A percentile compares a stretch with the other conserved stretches of the same genome.
Conservation (phyloP, 2,113 vertebrate genomes). For the Rhadina sibilatrix region DNA sequence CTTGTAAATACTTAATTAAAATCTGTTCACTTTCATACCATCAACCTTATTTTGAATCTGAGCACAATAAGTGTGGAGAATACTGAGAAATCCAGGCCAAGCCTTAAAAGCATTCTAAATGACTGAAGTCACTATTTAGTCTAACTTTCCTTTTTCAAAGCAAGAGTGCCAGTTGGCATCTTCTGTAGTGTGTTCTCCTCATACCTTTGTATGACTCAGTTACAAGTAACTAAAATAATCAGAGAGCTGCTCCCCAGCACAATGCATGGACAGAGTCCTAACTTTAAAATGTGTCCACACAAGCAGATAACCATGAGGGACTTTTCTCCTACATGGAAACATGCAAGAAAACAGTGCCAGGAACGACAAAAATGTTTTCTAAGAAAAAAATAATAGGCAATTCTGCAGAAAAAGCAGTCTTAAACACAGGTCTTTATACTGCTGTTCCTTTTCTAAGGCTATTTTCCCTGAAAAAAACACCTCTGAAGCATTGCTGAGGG, state of each 20-base stretch:
- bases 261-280: not conserved
- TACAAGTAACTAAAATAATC: constrained; percentile 24
- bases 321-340: not conserved
- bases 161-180: constrained; percentile 52
- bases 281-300: not conserved
- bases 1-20: not conserved
- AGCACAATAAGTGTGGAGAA: not conserved
- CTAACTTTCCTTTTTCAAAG: constrained; percentile 31
- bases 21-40: not conserved
- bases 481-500: not conserved
- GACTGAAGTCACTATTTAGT: constrained; percentile 69
- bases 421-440: not conserved
- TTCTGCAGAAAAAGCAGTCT: not conserved
- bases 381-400: not conserved
- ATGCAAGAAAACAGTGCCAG: not conserved
- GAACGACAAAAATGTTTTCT: not conserved
- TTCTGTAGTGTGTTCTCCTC: not conserved
- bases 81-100: constrained; percentile 30
- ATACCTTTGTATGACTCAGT: constrained; percentile 27
- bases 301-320: not conserved
- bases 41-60: not conserved
- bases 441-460: not conserved
- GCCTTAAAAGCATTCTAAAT: constrained; percentile 62
- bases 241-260: not conserved
- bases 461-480: not conserved